Evolutionary conservation across 37 sponge, comb jelly and placozoan species (phyloP).

Genomic region (Lycopodina hypogea): DNA sequence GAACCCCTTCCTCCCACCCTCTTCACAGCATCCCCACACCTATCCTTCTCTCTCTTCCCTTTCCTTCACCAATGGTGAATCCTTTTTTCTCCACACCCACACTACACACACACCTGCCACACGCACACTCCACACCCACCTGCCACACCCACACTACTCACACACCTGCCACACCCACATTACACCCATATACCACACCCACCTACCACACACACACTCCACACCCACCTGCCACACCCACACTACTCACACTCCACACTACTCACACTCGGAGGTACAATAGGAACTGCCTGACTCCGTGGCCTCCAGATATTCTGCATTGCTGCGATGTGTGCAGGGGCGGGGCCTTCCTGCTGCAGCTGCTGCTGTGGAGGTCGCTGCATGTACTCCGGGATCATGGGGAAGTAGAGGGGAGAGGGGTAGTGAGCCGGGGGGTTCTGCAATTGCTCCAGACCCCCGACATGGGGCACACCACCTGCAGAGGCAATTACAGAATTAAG

Average conservation of each 20-base stretch:
- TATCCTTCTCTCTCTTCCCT: neutral
- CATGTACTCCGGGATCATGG: conserved; percentile 16
- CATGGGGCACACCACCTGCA: neutral
- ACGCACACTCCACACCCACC: too few species aligned
- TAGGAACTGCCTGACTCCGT: conserved; percentile 60
- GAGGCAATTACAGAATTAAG: too few species aligned
- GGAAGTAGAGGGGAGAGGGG: conserved; percentile 21
- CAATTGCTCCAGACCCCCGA: neutral
- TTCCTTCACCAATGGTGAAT: too few species aligned
- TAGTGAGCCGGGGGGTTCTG: neutral
- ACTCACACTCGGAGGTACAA: conserved; percentile 48
- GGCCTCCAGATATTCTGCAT: conserved; percentile 18
- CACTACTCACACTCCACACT: neutral
- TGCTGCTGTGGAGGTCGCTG: neutral
- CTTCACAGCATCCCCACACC: neutral
- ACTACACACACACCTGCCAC: too few species aligned
- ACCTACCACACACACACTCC: too few species aligned
- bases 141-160: neutral
- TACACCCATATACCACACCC: too few species aligned
- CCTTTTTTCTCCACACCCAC: neutral
- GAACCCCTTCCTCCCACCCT: neutral
- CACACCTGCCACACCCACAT: neutral
- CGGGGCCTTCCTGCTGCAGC: neutral
- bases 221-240: too few species aligned
- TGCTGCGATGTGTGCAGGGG: neutral